phyloP scores from a whole-genome alignment of 2,113 vertebrate genomes.

The Balaenoptera acutorostrata region DNA sequence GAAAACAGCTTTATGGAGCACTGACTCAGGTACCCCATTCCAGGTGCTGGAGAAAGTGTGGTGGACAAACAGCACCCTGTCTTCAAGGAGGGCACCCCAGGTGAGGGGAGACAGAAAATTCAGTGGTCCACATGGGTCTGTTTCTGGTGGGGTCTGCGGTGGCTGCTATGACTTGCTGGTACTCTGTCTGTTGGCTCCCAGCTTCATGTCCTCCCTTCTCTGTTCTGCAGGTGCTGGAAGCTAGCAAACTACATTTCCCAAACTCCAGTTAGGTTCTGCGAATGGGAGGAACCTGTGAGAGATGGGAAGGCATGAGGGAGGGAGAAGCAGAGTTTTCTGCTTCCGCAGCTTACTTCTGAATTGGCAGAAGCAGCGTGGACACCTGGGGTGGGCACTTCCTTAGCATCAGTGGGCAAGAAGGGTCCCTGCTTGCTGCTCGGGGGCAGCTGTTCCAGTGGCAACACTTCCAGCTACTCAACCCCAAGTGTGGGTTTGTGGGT shows the following conservation, averaged over 20 bases:
- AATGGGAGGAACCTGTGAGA: neutral
- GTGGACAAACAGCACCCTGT: neutral
- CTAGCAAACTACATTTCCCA: neutral
- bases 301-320: neutral
- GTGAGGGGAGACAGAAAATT: neutral
- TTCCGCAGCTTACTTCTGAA: neutral
- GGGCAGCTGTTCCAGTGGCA: too few relatives aligned
- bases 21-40: neutral
- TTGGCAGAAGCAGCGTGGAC: neutral
- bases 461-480: neutral
- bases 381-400: accelerated
- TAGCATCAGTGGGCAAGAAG: accelerated
- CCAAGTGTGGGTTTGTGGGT: neutral
- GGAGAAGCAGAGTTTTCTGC: neutral
- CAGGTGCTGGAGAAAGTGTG: neutral
- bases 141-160: neutral
- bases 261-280: neutral
- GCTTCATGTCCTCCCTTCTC: neutral
- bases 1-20: neutral
- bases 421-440: neutral
- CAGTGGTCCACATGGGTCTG: neutral
- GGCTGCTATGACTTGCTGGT: neutral
- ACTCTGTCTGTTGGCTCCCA: neutral
- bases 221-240: neutral
- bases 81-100: neutral